Evolutionary conservation across 1,140 invertebrate species (phyloP), one percentile per base, ranked within the genome.

Genomic region (Brachionus plicatilis): DNA sequence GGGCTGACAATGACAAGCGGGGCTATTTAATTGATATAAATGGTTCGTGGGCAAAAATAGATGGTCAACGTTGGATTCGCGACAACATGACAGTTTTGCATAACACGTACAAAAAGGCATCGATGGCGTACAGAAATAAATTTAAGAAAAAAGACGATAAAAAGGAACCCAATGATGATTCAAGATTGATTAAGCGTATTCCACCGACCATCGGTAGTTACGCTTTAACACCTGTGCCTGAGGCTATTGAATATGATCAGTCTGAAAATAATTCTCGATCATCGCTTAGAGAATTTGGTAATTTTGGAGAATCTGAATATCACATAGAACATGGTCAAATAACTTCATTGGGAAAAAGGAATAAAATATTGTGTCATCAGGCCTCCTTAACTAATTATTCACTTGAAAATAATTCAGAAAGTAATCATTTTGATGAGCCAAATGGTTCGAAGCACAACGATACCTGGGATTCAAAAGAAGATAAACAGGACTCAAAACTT

Each of bases 1-100:
- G 80, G 80, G 80, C 56, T 29, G 80, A 68, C 8, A 68, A 72
- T 27, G 80, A 83, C 29, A 66, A 83, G 17, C 29, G 80, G n/a
- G 80, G 80, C 14, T 83, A 83, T 83, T 20, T 83, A 20, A 83
- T 83, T n/a, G 80, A 83, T 17, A 83, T 68, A n/a, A 83, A 83
- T 17, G 80, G 80, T 7, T 66, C 80, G 68, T 83, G 80, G 80
- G 80, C 80, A 33, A 83, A 83, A 56, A 83, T 83, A 24, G 80
- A 83, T 37, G 80, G 80, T 24, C 80, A 68, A 68, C 56, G 60
- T 20, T 83, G 80, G 80, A 68, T 83, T 20, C 14, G 45, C n/a
- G 79, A 82, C 17, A 82, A 82, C 53, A 82, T 82, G 79, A 17
- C 79, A 11, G 79, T 68, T 27, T 65, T 82, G 14, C 79, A 82